Evolutionary conservation across 2,797 vertebrate species (phyloP).

Genomic region (Hyperoplus immaculatus): DNA sequence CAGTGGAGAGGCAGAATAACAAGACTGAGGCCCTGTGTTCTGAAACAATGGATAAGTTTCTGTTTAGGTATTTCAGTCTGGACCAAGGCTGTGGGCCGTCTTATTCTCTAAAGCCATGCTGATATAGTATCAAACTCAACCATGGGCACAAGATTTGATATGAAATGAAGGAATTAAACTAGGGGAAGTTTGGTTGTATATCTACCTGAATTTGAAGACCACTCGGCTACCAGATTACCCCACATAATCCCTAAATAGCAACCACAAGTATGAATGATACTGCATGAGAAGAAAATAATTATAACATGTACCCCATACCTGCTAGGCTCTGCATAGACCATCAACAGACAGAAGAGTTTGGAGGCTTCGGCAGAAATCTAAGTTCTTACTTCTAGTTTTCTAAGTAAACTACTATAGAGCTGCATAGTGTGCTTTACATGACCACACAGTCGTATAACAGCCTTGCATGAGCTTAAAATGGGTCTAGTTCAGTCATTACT

Average conservation of each 20-base stretch:
- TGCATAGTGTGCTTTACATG: not conserved
- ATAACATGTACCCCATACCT: not conserved
- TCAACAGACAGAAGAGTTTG: not conserved
- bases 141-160: not conserved
- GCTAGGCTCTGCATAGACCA: not conserved
- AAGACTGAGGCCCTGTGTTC: not conserved
- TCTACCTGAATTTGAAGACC: not conserved
- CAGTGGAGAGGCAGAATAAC: not conserved
- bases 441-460: not conserved
- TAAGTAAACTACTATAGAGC: not conserved
- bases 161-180: not conserved
- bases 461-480: conserved; percentile 6
- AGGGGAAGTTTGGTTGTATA: not conserved
- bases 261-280: not conserved
- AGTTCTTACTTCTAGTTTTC: conserved; percentile 12
- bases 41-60: too few species aligned
- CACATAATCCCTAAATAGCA: not conserved
- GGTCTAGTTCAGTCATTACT: not conserved
- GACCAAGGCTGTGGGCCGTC: not conserved
- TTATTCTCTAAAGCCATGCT: not conserved
- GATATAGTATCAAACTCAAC: not conserved
- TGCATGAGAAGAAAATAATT: not conserved
- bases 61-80: not conserved
- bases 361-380: not conserved
- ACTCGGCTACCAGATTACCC: not conserved